A percentile compares a stretch with the other conserved stretches of the same genome.
Evolutionary conservation across 2,113 vertebrate species (phyloP).

Genomic region (Guaruba guarouba): DNA sequence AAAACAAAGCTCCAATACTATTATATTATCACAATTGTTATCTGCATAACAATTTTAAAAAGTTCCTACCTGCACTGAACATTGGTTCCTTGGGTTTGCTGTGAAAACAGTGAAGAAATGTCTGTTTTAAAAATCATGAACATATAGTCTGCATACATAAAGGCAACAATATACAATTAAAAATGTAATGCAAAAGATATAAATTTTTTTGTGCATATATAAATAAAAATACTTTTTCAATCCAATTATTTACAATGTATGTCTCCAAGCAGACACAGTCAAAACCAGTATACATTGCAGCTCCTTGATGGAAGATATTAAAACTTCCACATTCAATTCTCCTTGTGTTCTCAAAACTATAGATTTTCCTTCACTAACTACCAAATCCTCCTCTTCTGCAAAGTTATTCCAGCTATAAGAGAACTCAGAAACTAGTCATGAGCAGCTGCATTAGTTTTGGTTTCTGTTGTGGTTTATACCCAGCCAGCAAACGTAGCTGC

Average conservation of each 20-base stretch:
- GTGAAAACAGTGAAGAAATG: conserved; percentile 61
- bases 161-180: neutral
- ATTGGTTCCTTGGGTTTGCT: conserved; percentile 98
- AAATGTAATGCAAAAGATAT: neutral
- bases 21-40: neutral
- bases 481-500: neutral
- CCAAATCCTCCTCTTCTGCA: neutral
- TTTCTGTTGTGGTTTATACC: neutral
- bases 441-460: neutral
- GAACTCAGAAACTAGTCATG: neutral
- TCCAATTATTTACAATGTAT: neutral
- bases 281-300: neutral
- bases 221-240: neutral
- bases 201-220: neutral
- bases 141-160: neutral
- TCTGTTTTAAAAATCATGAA: neutral
- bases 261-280: neutral
- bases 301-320: neutral
- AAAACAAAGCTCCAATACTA: neutral
- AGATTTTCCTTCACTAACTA: neutral
- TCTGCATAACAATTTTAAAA: neutral
- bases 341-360: neutral
- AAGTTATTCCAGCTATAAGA: neutral
- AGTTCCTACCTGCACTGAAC: conserved; percentile 92
- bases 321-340: neutral